Base-by-base conservation (phyloP, 2,113 vertebrate species). In the Cacatua alba region DNA sequence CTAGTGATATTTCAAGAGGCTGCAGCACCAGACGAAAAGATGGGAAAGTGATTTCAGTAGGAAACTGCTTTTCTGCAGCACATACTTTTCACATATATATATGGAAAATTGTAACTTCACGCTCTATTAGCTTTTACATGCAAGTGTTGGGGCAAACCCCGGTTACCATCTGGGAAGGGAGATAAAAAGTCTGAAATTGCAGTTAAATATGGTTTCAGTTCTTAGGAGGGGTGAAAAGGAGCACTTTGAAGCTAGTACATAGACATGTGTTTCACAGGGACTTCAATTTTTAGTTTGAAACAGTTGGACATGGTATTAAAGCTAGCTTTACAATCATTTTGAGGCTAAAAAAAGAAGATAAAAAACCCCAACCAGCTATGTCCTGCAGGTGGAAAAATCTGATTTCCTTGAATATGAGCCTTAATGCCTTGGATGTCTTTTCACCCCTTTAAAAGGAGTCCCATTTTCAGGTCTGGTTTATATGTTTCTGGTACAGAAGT, bases 191-290 rank as follows among this genome's bases (percentile, higher is more conserved):
- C 80, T 96, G 74, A 88, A 90, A 92, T 90, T 49, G 65, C 81
- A 76, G 57, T 94, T 94, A 92, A 90, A 91, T 95, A 70, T 91
- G 83, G 81, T 90, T 93, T 95, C 55, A 57, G 70, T 96, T 92
- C 85, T 82, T 82, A 51, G 70, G 65, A 76, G 79, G 93, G 59
- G 75, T 82, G 88, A 80, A 94, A 95, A 94, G 71, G 48, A 95
- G 76, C 33, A 71, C 96, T 97, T 97, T 95, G 96, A 97, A 97
- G 92, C 78, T 85, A 46, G 80, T 86, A 57, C 49, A 28, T 39
- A 81, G 88, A 92, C 95, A 95, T 96, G 26, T 94, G 96, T 92
- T 95, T 95, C 52, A 55, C 96, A 96, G 93, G 55, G 72, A 44
- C 71, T 92, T 86, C 33, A 90, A 5, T 67, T 86, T 90, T 87